phyloP scores from a whole-genome alignment of 2,113 vertebrate genomes.

The Melanostigma gelatinosum region DNA sequence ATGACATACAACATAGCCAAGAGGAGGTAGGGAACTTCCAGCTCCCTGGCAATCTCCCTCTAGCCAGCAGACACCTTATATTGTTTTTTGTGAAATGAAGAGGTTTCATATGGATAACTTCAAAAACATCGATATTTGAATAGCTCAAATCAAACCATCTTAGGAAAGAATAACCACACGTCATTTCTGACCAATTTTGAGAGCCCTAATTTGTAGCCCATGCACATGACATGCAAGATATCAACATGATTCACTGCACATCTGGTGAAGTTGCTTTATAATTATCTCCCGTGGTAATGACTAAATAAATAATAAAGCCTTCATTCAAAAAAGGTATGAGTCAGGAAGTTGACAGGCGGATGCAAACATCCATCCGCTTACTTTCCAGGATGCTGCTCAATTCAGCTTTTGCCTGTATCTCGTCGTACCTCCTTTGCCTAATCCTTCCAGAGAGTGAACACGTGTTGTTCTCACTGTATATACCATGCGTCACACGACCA shows the following conservation, averaged over 20 bases:
- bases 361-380: not conserved
- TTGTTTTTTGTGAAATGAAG: no score
- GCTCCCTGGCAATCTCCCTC: no score
- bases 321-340: not conserved
- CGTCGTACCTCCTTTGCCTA: constrained; percentile 4
- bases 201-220: no score
- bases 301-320: not conserved
- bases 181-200: not conserved
- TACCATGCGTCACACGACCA: not conserved
- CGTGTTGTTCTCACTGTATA: not conserved
- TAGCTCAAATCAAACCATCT: not conserved
- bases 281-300: not conserved
- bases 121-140: no score
- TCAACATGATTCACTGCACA: not conserved
- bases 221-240: not conserved
- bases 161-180: not conserved
- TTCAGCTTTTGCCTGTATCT: not conserved
- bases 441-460: constrained; percentile 4
- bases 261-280: constrained; percentile 1
- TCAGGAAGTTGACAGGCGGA: not conserved
- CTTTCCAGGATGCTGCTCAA: constrained; percentile 4
- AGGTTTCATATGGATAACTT: no score
- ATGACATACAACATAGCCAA: no score
- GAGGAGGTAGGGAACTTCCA: no score
- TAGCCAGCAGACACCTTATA: no score